phyloP scores from a whole-genome alignment of 2,888 invertebrate genomes.

The Temnothorax unifasciatus region DNA sequence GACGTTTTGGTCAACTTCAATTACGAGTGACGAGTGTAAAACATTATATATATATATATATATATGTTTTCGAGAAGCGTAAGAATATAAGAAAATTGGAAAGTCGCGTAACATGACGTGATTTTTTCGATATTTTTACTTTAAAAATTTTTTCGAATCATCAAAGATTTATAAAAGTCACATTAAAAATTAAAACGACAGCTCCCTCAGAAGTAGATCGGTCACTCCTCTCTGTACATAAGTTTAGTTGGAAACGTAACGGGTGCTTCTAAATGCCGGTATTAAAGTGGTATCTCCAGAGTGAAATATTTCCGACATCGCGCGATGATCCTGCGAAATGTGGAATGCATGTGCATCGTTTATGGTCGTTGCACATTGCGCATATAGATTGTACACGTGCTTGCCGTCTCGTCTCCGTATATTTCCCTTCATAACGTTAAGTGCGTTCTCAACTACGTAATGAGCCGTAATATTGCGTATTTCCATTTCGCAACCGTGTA shows the following conservation, averaged over 20 bases:
- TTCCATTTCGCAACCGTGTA: slow-evolving; percentile 56
- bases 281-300: slow-evolving; percentile 33
- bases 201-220: not conserved
- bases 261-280: slow-evolving; percentile 39
- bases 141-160: not conserved
- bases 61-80: not conserved
- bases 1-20: slow-evolving; percentile 8
- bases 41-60: too few relatives aligned
- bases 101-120: not conserved
- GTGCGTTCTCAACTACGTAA: slow-evolving; percentile 69
- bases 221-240: not conserved
- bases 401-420: slow-evolving; percentile 61
- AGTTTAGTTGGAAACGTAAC: slow-evolving; percentile 24
- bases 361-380: slow-evolving; percentile 35
- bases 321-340: slow-evolving; percentile 26
- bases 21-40: not conserved
- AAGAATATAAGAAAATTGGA: not conserved
- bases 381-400: slow-evolving; percentile 44
- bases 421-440: slow-evolving; percentile 68
- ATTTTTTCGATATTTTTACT: not conserved
- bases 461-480: slow-evolving; percentile 68
- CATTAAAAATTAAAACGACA: not conserved
- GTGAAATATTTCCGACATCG: slow-evolving; percentile 51
- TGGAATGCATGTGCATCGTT: slow-evolving; percentile 41
- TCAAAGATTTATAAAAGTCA: slow-evolving; percentile 1